Evolutionary conservation across 2,113 vertebrate species (phyloP), one percentile per base, ranked within the genome.

Genomic region (Rhea americana): DNA sequence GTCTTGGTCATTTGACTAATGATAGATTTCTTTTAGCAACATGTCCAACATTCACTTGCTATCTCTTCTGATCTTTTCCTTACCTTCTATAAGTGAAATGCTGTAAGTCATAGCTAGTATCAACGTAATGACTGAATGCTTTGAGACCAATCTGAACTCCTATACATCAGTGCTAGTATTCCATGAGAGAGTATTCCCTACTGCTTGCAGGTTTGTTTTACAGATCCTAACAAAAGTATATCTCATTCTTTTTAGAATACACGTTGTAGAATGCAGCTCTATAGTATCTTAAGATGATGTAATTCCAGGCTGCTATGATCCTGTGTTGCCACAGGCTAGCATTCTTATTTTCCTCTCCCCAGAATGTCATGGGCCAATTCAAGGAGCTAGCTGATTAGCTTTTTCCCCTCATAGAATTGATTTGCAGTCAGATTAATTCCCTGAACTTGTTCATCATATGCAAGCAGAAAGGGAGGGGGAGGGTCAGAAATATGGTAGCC

Each of bases 401-500:
- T 76, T 76, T 80, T 39, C 61, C 43, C 28, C 30, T 67, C 47
- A 50, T 19, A 32, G 74, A 35, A 32, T 82, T 43, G 26, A 71
- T 87, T 94, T 94, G 71, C 71, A 71, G 41, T 4, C 25, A 41
- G 47, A 66, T 77, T 39, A 77, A 67, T n/a, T 87, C 12, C 66
- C 43, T 87, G 76, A 8, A 59, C 7, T 79, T 41, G 55, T 51
- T 84, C 35, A 37, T 78, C 21, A 5, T 66, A 32, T 51, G 26
- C n/a, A 50, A 72, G 17, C 18, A 43, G 72, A 51, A 87, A 87
- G 43, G 45, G 53, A 67, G 74, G 11, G 7, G 11, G 45, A 77
- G 11, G 17, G 24, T 84, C 65, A 58, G 66, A n/a, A 82, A 75
- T 66, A 50, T 2, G 5, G 2, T 61, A 18, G 65, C 35, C 74